Conservation (phyloP, 2,888 invertebrate genomes). For the Chorisops tibialis region DNA sequence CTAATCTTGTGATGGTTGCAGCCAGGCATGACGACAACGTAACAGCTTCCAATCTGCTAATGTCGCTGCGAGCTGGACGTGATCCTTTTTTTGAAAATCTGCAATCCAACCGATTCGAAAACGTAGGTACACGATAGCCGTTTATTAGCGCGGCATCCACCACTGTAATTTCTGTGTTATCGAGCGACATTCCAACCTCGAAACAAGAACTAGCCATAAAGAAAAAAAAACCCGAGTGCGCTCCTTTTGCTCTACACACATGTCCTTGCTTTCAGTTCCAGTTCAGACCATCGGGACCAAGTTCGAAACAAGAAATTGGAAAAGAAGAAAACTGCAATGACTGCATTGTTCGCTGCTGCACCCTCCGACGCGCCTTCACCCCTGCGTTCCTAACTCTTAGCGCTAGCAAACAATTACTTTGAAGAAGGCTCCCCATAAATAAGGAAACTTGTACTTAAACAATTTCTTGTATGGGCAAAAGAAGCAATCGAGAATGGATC, state of each 20-base stretch:
- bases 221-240: too few relatives aligned
- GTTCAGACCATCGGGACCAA: too few relatives aligned
- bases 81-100: slow-evolving; percentile 17
- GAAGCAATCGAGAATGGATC: background rate
- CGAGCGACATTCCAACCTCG: too few relatives aligned
- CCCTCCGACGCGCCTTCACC: background rate
- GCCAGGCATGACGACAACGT: slow-evolving; percentile 12
- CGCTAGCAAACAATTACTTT: too few relatives aligned
- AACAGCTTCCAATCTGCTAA: slow-evolving; percentile 31
- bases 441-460: background rate
- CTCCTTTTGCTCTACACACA: too few relatives aligned
- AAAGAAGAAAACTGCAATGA: slow-evolving; percentile 4
- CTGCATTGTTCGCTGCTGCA: background rate
- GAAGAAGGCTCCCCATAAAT: background rate
- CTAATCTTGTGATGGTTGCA: slow-evolving; percentile 28
- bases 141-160: too few relatives aligned
- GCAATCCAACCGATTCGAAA: background rate
- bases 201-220: too few relatives aligned
- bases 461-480: background rate
- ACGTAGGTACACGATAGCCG: too few relatives aligned
- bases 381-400: too few relatives aligned
- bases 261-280: too few relatives aligned
- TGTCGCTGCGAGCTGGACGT: slow-evolving; percentile 23
- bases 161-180: too few relatives aligned
- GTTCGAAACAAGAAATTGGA: background rate